Evolutionary conservation across 2,113 vertebrate species (phyloP), one percentile per base, ranked within the genome.

Genomic region (Shinisaurus crocodilurus): DNA sequence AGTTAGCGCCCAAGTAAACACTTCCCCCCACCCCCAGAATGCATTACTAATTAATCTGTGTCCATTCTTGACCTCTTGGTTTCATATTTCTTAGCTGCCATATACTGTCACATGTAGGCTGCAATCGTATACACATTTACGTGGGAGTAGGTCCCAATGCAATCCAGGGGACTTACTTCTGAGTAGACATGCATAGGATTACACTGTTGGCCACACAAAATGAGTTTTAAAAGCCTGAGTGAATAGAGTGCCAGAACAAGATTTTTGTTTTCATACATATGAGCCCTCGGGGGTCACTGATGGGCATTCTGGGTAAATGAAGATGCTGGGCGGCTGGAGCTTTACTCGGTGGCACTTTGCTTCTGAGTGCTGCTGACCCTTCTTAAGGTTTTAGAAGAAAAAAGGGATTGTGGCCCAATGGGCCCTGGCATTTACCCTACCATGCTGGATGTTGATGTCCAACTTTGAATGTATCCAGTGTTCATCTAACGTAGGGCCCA

Each of bases 11-110:
- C 84, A 70, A 72, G 84, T 43, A 70, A 85, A 72, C 34, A 85
- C 65, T 85, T 67, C 45, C 84, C 84, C 43, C 84, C 50, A 67
- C 84, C 67, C 84, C 72, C 67, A 85, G n/a, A 85, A 37, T 4
- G 32, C 67, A 70, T 50, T 25, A 70, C 37, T 16, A 45, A 70
- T 65, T 70, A n/a, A 50, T n/a, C 18, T 72, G 18, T 85, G 45
- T 43, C 43, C n/a, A 5, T 85, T 23, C 43, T 20, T 85, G 65
- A 85, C 83, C 65, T 72, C 67, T 50, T 50, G 45, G 84, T 48
- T 85, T 50, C 43, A n/a, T 45, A 72, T 85, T 85, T 85, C 18
- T 70, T 48, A 50, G 84, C 84, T 50, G 32, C 23, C 45, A 72
- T 20, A 34, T 70, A 45, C 43, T 45, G 27, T 45, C 45, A 50